Base-by-base conservation (phyloP, 1,140 invertebrate species). In the Leguminivora glycinivorella region DNA sequence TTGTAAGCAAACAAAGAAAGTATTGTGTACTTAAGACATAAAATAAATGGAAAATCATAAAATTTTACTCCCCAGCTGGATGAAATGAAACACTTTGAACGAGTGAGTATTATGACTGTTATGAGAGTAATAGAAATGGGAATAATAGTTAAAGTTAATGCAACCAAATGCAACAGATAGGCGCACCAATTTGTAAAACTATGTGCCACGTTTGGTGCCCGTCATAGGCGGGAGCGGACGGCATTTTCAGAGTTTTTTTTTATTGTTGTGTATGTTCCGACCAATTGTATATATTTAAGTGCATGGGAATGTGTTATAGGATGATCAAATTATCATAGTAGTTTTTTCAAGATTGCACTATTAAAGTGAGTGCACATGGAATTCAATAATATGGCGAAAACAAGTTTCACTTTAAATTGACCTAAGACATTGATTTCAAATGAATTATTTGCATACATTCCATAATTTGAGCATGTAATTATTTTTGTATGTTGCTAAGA, bases 151-250 rank as follows among this genome's bases (percentile, higher is more conserved):
- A 22, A 52, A 10, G 26, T 63, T 63, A 63, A 63, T 63, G 58
- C 58, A 63, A 34, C 58, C 31, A 31, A 63, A 63, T 63, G 58
- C 58, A 63, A 34, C 58, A 19, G 29, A 31, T 63, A 63, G 58
- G 58, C 58, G 25, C 25, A 29, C 7, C 58, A 63, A 63, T 63
- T 63, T 29, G 58, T 29, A 17, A 29, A 26, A 29, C 56, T 29
- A 58, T 63, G 58, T 34, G 58, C 19, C 1, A 63, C 31, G 58
- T 63, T 26, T 63, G 58, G 58, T 14, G n/a, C 29, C 6, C 31
- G 26, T 29, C 6, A 63, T 29, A 52, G 0, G 47, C 47, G 19
- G 47, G 47, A 52, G 47, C 47, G 19, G 47, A 0, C 22, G 22
- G n/a, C n/a, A n/a, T 19, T 52, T 9, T 9, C 5, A 9, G 6